Base-by-base conservation (phyloP, 1,140 invertebrate genomes). In the Dufourea novaeangliae region DNA sequence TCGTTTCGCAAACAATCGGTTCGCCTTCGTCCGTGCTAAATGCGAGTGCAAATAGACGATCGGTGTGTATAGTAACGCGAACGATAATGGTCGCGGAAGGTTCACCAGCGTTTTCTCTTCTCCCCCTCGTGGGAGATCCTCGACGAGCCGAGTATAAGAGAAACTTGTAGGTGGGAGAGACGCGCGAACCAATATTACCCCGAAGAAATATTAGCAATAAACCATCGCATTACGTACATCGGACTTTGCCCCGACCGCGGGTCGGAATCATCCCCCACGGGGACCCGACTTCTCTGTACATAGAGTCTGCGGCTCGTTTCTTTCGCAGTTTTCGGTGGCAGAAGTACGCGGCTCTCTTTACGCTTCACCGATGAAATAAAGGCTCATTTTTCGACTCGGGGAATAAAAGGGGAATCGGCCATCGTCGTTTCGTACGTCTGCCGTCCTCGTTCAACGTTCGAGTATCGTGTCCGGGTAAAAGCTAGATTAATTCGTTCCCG, bases 161-260 rank as follows among this genome's bases (percentile, higher is more conserved):
- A 74, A 66, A 66, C 64, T 63, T 46, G 66, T 56, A 57, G 50
- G 61, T 59, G 22, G 52, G n/a, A n/a, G n/a, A 75, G 77, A 63
- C 46, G 52, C 72, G 46, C 44, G 73, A 70, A 62, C 66, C 79
- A n/a, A 85, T 85, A 84, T 85, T 84, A 78, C 78, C 25, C 32
- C 32, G 59, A 57, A 84, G 82, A 84, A 85, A 85, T 85, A 84
- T 85, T 84, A 85, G 79, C 82, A 63, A 84, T 85, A 84, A 85
- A 84, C 54, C 79, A 71, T 85, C 69, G 82, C 78, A 71, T 84
- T 80, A 84, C 63, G 46, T 73, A 80, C 68, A 64, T 17, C 37
- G 62, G 62, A 63, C 44, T 59, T 39, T 50, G 69, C 37, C 27
- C 44, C 52, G 75, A 14, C 61, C 52, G 17, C 14, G 56, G 34